These are phyloP conservation scores for Prenolepis imparis DNA, from an alignment of 2,888 invertebrate species.

Conservation along the genomic window DNA sequence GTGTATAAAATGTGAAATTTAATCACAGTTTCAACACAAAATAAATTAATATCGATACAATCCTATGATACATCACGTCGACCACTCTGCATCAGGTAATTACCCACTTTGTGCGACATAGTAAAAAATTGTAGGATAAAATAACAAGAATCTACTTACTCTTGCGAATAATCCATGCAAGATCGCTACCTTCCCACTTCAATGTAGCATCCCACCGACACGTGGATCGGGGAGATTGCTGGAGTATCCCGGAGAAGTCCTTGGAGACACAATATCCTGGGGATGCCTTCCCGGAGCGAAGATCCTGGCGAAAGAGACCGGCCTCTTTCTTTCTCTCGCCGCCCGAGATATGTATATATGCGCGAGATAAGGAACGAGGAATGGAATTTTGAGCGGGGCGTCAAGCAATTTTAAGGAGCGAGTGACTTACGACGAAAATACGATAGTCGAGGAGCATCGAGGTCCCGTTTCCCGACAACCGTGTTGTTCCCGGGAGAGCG, in stretches of 20 bases:
- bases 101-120: background rate
- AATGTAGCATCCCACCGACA: slow-evolving; percentile 78
- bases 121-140: too few species aligned
- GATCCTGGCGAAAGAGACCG: background rate
- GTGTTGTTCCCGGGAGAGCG: too few species aligned
- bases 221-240: slow-evolving; percentile 28
- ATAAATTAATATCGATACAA: background rate
- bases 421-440: too few species aligned
- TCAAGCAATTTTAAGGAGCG: too few species aligned
- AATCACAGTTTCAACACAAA: background rate
- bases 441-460: too few species aligned
- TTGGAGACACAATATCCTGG: background rate
- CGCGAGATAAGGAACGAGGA: too few species aligned
- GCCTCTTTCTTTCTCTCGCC: background rate
- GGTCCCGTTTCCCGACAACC: too few species aligned
- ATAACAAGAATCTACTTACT: slow-evolving; percentile 76
- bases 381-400: too few species aligned
- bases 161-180: slow-evolving; percentile 82
- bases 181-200: slow-evolving; percentile 74
- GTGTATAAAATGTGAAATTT: too few species aligned
- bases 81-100: background rate
- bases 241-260: background rate
- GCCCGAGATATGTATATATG: background rate
- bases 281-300: background rate
- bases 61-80: background rate